Evolutionary conservation across 2,113 vertebrate species (phyloP).

Genomic region (Cygnus atratus): DNA sequence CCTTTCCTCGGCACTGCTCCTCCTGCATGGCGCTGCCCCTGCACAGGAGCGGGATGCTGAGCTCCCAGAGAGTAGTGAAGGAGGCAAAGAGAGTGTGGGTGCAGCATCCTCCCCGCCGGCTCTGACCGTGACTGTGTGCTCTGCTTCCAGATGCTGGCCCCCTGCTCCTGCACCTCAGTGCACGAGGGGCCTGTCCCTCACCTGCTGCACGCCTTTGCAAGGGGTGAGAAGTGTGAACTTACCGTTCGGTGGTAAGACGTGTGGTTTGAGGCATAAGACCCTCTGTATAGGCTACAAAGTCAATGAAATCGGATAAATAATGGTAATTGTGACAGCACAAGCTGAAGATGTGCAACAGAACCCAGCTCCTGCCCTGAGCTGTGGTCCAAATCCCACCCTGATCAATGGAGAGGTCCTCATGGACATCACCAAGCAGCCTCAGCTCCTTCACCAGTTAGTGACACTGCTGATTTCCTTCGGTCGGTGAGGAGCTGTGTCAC

Average conservation of each 20-base stretch:
- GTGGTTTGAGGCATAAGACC: accelerated
- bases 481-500: accelerated
- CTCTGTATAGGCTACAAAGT: accelerated
- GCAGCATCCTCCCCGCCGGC: not conserved
- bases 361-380: not conserved
- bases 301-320: too few species aligned
- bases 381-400: not conserved
- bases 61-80: accelerated
- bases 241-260: not conserved
- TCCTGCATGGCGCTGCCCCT: accelerated
- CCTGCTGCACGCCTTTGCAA: not conserved
- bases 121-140: not conserved
- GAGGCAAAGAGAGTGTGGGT: accelerated
- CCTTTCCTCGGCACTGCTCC: not conserved
- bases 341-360: not conserved
- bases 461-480: accelerated
- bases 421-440: not conserved
- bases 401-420: not conserved
- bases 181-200: accelerated
- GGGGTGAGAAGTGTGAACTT: accelerated
- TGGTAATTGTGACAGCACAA: accelerated
- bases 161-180: accelerated
- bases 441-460: not conserved
- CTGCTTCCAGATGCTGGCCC: not conserved
- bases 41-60: not conserved